Percentiles rank a stretch among this genome's conserved stretches.
Evolutionary conservation across 1,140 invertebrate genomes (phyloP).

Genomic region (Lucilia sericata): DNA sequence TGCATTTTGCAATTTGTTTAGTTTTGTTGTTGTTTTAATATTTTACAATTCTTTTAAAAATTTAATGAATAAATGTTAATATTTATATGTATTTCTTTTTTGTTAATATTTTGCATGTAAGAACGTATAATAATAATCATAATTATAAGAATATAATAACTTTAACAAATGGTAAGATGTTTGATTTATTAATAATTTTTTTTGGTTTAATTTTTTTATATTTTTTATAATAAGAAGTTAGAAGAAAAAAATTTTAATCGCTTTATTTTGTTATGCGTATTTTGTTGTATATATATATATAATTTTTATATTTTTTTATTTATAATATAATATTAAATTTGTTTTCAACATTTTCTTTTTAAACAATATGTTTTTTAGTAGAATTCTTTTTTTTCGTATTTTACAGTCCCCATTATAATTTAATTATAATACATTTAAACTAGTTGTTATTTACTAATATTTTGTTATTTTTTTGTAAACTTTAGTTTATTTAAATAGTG

Average conservation of each 20-base stretch:
- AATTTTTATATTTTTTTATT: not conserved
- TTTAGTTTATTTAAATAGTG: not conserved
- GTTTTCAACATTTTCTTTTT: conserved; percentile 25
- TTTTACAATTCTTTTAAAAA: not conserved
- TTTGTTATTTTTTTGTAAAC: not conserved
- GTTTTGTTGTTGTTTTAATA: not conserved
- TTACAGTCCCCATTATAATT: conserved; percentile 14
- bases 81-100: not conserved
- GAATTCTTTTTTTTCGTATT: not conserved
- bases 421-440: not conserved
- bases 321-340: conserved; percentile 3
- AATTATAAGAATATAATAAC: not conserved
- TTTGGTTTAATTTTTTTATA: not conserved
- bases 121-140: not conserved
- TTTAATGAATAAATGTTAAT: not conserved
- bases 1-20: not conserved
- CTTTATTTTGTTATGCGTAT: not conserved
- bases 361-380: conserved; percentile 39
- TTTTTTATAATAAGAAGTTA: conserved; percentile 9
- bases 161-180: conserved; percentile 12
- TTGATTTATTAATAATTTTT: not conserved
- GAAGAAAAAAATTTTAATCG: conserved; percentile 8
- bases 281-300: conserved; percentile 11
- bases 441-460: not conserved
- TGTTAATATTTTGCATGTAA: not conserved